Evolutionary conservation across 2,797 vertebrate genomes (phyloP).

Genomic region (Anas bahamensis): DNA sequence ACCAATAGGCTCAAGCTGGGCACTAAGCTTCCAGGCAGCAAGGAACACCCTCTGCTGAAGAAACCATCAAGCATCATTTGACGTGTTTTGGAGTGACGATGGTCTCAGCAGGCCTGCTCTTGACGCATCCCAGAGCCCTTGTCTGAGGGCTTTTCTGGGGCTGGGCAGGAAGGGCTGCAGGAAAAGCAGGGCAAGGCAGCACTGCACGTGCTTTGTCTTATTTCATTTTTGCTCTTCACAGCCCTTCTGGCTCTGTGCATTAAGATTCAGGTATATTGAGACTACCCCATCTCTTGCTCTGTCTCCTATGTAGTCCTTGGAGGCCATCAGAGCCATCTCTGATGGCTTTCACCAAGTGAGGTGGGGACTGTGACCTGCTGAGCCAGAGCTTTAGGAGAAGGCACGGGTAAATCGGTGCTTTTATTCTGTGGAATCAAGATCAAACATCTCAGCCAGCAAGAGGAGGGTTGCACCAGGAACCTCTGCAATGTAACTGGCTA

Average conservation of each 20-base stretch:
- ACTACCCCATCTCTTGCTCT: neutral
- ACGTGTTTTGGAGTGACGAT: neutral
- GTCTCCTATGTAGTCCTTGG: neutral
- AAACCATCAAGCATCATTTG: neutral
- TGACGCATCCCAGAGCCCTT: neutral
- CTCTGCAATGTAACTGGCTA: neutral
- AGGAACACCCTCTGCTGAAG: neutral
- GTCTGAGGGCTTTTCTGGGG: neutral
- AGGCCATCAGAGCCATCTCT: neutral
- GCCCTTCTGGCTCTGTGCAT: neutral
- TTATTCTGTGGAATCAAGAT: neutral
- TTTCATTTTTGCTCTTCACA: neutral
- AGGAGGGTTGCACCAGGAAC: neutral
- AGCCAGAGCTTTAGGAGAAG: neutral
- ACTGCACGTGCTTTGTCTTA: rapidly evolving
- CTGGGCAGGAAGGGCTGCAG: neutral
- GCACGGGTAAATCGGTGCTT: neutral
- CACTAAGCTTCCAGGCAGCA: neutral
- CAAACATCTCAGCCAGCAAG: neutral
- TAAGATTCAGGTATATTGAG: neutral
- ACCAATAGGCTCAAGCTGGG: neutral
- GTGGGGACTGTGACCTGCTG: neutral
- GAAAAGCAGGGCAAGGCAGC: neutral
- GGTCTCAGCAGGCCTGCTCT: neutral
- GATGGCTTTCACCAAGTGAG: neutral